Percentiles rank a stretch among this genome's conserved stretches.
phyloP scores from a whole-genome alignment of 2,113 vertebrate species.

The Poicephalus meyeri region DNA sequence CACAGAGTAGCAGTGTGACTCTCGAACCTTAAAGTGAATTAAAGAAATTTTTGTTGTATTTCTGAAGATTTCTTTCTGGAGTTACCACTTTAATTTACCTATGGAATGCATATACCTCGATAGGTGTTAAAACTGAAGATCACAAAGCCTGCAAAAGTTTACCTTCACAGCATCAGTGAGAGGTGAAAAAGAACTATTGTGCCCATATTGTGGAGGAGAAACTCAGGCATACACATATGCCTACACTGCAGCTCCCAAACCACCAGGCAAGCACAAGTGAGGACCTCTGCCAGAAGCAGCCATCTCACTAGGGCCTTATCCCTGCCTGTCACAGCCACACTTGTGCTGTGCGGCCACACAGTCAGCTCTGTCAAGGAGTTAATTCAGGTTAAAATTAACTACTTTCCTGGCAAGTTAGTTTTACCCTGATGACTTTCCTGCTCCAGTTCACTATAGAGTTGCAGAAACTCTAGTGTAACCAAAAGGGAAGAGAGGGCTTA shows the following conservation, averaged over 20 bases:
- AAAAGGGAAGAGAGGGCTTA: background rate
- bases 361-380: background rate
- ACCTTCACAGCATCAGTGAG: background rate
- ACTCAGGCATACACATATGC: too few relatives aligned
- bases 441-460: background rate
- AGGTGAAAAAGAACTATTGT: background rate
- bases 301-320: too few relatives aligned
- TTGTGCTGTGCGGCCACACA: background rate
- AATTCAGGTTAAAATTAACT: slow-evolving; percentile 7
- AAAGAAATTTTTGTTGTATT: background rate
- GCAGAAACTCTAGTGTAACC: background rate
- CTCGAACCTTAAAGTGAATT: background rate
- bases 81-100: background rate
- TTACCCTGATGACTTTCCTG: background rate
- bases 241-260: background rate
- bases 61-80: background rate
- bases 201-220: background rate
- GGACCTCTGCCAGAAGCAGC: background rate
- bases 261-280: background rate
- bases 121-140: background rate
- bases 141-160: background rate
- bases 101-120: background rate
- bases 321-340: background rate
- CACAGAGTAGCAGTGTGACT: background rate
- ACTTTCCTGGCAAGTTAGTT: background rate